Conservation (phyloP, 1,140 invertebrate species). For the Chironomus tepperi region DNA sequence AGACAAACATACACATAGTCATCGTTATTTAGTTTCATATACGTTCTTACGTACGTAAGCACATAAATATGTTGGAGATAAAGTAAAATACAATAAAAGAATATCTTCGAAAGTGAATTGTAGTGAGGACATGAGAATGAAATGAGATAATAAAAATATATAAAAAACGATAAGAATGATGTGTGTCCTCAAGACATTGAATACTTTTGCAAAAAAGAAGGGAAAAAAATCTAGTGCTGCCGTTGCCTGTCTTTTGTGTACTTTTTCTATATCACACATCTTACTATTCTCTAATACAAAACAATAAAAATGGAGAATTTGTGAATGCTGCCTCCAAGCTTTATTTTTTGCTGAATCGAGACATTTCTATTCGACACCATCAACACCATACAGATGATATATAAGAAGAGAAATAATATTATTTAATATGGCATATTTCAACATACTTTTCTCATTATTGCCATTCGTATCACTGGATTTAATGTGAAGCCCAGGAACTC, state of each 20-base stretch:
- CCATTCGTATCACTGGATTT: constrained; percentile 34
- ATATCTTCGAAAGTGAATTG: no score
- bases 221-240: no score
- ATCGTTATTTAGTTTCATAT: no score
- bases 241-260: constrained; percentile 47
- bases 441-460: constrained; percentile 36
- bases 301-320: no score
- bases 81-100: neutral
- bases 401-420: neutral
- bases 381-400: constrained; percentile 47
- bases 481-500: constrained; percentile 64
- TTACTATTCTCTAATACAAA: neutral
- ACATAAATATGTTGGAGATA: no score
- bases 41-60: no score
- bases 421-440: neutral
- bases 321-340: neutral
- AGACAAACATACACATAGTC: neutral
- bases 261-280: constrained; percentile 30
- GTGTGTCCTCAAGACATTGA: constrained; percentile 9
- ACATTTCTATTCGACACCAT: constrained; percentile 42
- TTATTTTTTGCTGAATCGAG: neutral
- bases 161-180: neutral
- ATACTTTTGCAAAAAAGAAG: constrained; percentile 1
- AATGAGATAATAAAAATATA: constrained; percentile 3
- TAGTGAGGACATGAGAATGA: neutral